Percentiles rank a stretch among this genome's conserved stretches.
phyloP scores from a whole-genome alignment of 1,140 invertebrate genomes.

The Cylas formicarius region DNA sequence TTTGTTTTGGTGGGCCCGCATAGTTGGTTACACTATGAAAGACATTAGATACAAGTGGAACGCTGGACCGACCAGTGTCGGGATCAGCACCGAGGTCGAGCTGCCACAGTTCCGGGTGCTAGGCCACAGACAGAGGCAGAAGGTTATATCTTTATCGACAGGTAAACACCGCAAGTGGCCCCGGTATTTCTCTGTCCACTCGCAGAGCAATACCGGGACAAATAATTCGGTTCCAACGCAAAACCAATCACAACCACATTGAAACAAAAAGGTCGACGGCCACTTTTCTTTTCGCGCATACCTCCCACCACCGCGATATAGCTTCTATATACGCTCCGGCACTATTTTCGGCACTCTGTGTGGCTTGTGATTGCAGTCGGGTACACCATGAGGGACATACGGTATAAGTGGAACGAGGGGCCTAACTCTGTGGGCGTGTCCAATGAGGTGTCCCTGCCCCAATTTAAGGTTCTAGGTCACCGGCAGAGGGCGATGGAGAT shows the following conservation, averaged over 20 bases:
- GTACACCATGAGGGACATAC: slow-evolving; percentile 95
- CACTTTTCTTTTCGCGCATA: too few species aligned
- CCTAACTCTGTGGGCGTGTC: slow-evolving; percentile 86
- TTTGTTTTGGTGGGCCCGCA: slow-evolving; percentile 53
- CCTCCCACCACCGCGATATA: not conserved
- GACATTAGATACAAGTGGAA: slow-evolving; percentile 97
- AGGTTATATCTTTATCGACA: slow-evolving; percentile 88
- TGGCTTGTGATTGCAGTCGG: slow-evolving; percentile 70
- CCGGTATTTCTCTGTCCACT: too few species aligned
- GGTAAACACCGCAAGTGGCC: slow-evolving; percentile 60
- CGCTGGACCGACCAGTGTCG: slow-evolving; percentile 78
- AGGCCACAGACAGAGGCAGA: slow-evolving; percentile 83
- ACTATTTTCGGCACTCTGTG: slow-evolving; percentile 13
- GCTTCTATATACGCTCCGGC: slow-evolving; percentile 11
- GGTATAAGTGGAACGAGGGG: slow-evolving; percentile 91
- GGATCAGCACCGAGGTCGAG: slow-evolving; percentile 85
- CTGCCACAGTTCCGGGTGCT: slow-evolving; percentile 91
- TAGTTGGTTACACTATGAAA: slow-evolving; percentile 94
- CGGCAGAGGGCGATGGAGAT: slow-evolving; percentile 85
- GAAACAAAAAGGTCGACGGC: slow-evolving; percentile 4
- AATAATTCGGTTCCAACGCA: too few species aligned
- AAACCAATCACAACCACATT: not conserved
- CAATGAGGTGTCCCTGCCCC: slow-evolving; percentile 86
- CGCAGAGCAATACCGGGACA: too few species aligned
- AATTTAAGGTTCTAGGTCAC: slow-evolving; percentile 89